Conservation (phyloP, 2,113 vertebrate species). For the Heloderma charlesbogerti region DNA sequence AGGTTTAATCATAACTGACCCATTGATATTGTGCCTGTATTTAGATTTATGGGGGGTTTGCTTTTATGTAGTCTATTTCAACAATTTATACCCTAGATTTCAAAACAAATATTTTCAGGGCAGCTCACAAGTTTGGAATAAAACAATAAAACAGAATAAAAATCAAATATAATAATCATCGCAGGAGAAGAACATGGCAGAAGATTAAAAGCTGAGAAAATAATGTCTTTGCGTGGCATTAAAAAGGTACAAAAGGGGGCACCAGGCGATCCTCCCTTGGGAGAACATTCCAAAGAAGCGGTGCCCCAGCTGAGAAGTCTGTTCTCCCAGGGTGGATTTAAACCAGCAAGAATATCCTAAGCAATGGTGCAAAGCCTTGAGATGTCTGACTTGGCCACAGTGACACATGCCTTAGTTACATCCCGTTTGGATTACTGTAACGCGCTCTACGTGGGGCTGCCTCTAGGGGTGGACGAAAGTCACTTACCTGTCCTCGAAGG, state of each 20-base stretch:
- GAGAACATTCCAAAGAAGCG: not conserved
- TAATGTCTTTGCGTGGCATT: not conserved
- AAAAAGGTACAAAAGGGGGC: not conserved
- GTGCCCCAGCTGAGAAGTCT: not conserved
- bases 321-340: no score
- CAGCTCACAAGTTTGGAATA: not conserved
- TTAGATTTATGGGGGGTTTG: not conserved
- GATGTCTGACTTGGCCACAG: no score
- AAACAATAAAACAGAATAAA: not conserved
- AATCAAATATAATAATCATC: not conserved
- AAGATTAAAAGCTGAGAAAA: not conserved
- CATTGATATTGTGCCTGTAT: not conserved
- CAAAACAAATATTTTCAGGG: no score
- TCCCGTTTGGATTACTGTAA: no score
- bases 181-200: not conserved
- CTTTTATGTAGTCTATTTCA: not conserved
- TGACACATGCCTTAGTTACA: no score
- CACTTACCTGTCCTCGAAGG: no score
- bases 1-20: conserved; percentile 27
- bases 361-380: no score
- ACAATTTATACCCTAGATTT: no score
- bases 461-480: no score
- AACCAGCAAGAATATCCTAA: no score
- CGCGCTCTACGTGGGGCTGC: no score
- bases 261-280: not conserved